These are phyloP conservation scores for Lasioglossum lativentre DNA, from an alignment of 2,888 invertebrate genomes.

Conservation along the genomic window DNA sequence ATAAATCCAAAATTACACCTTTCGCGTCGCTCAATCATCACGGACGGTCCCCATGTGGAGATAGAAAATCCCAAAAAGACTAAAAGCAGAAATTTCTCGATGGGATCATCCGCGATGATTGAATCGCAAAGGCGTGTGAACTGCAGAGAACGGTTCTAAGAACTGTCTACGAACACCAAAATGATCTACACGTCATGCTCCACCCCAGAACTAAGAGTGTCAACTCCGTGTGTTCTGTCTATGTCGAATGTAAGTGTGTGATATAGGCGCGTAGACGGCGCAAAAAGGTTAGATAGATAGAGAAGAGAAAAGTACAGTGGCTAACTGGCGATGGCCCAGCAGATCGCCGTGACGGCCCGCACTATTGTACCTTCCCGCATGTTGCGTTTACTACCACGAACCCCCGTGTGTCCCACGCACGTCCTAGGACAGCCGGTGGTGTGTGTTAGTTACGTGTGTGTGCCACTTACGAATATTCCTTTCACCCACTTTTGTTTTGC, in stretches of 20 bases:
- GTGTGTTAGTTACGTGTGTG: slow-evolving; percentile 55
- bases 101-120: background rate
- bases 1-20: background rate
- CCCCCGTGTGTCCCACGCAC: slow-evolving; percentile 66
- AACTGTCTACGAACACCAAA: slow-evolving; percentile 2
- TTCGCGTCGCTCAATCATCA: background rate
- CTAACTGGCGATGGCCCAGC: slow-evolving; percentile 75
- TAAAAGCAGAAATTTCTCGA: background rate
- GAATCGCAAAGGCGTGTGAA: background rate
- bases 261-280: background rate
- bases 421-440: slow-evolving; percentile 65
- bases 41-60: background rate
- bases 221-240: background rate
- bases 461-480: slow-evolving; percentile 65
- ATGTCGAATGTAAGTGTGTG: background rate
- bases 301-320: slow-evolving; percentile 74
- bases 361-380: slow-evolving; percentile 76
- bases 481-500: slow-evolving; percentile 35
- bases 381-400: slow-evolving; percentile 74
- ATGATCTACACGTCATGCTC: background rate
- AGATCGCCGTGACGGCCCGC: slow-evolving; percentile 72
- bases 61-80: background rate
- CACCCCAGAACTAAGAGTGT: background rate
- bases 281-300: slow-evolving; percentile 58
- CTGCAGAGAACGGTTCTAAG: background rate